Evolutionary conservation across 2,797 vertebrate genomes (phyloP).

Genomic region (Sebastes alutus): DNA sequence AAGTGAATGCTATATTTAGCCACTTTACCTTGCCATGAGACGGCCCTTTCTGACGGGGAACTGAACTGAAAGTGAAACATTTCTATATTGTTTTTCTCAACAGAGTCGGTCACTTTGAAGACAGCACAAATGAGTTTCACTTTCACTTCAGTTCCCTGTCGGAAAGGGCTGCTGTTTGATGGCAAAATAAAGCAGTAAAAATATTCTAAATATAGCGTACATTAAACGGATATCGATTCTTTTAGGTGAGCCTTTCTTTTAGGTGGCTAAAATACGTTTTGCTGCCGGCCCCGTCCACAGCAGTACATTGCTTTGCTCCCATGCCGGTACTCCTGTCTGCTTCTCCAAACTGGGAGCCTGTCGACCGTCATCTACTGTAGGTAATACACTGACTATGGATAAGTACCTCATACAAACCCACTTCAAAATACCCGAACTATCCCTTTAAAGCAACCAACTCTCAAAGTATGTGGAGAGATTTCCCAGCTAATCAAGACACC

Average conservation of each 20-base stretch:
- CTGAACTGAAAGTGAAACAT: too few species aligned
- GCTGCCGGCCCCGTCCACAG: too few species aligned
- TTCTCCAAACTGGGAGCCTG: not conserved
- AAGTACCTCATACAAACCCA: not conserved
- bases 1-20: too few species aligned
- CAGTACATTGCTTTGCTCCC: not conserved
- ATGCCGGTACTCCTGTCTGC: not conserved
- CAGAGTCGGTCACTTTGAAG: too few species aligned
- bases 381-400: not conserved
- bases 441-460: not conserved
- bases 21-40: too few species aligned
- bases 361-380: not conserved
- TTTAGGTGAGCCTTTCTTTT: not conserved
- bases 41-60: too few species aligned
- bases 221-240: not conserved
- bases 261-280: not conserved
- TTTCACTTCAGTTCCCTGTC: too few species aligned
- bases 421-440: not conserved
- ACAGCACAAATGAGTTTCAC: too few species aligned
- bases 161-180: too few species aligned
- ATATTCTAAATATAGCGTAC: too few species aligned
- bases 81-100: too few species aligned
- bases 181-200: too few species aligned
- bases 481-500: not conserved
- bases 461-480: not conserved